A percentile compares a stretch with the other conserved stretches of the same genome.
Conservation (phyloP, 1,140 invertebrate genomes). For the Adelges cooleyi region DNA sequence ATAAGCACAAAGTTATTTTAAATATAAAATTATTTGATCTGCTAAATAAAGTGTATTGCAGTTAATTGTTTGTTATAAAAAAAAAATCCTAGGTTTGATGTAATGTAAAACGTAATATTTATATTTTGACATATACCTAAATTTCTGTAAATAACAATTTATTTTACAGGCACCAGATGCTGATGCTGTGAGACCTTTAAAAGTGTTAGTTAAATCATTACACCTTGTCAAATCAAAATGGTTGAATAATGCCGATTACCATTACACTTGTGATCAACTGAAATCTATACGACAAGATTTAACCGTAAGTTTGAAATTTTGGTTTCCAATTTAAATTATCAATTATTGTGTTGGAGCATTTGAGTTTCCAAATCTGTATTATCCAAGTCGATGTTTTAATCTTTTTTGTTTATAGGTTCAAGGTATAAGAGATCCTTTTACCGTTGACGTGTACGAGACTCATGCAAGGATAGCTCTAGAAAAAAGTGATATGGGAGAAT, state of each 20-base stretch:
- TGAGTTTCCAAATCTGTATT: not conserved
- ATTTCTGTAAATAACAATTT: not conserved
- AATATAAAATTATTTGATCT: no score
- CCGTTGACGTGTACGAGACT: constrained; percentile 93
- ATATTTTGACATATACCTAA: not conserved
- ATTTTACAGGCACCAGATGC: constrained; percentile 70
- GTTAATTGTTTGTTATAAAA: no score
- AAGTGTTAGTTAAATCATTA: constrained; percentile 72
- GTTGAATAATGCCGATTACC: constrained; percentile 81
- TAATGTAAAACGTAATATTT: not conserved
- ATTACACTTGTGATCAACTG: constrained; percentile 93
- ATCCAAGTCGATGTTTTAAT: not conserved
- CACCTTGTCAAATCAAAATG: constrained; percentile 82
- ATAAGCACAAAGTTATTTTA: no score
- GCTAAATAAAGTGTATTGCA: no score
- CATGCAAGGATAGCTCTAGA: constrained; percentile 94
- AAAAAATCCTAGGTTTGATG: not conserved
- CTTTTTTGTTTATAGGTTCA: constrained; percentile 56
- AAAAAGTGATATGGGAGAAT: constrained; percentile 95
- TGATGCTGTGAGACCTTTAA: constrained; percentile 75
- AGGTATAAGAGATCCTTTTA: constrained; percentile 86
- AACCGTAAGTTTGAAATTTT: constrained; percentile 55
- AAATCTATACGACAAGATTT: constrained; percentile 98
- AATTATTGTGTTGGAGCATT: not conserved
- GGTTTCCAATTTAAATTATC: not conserved